These are phyloP conservation scores for Sylvia borin DNA, from an alignment of 2,797 vertebrate genomes.

Conservation along the genomic window DNA sequence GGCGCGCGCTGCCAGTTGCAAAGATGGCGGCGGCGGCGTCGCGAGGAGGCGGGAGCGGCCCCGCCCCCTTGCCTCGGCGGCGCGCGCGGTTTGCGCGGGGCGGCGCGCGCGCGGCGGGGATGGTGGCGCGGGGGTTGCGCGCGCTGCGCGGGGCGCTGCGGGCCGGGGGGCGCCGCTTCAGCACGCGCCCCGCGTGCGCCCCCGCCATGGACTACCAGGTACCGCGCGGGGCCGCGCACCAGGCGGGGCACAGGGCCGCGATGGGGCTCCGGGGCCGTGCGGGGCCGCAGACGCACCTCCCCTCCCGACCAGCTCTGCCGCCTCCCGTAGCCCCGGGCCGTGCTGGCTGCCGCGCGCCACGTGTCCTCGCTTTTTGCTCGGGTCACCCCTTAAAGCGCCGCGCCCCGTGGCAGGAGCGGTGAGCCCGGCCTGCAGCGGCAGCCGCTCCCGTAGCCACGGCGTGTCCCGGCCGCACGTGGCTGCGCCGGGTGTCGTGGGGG, in stretches of 20 bases:
- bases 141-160: not conserved
- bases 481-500: not conserved
- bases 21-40: not conserved
- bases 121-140: not conserved
- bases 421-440: not conserved
- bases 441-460: not conserved
- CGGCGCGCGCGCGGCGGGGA: not conserved
- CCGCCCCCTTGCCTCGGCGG: not conserved
- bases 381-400: not conserved
- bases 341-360: not conserved
- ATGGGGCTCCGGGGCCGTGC: not conserved
- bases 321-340: not conserved
- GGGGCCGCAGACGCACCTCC: not conserved
- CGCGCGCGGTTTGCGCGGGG: not conserved
- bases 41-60: too few species aligned
- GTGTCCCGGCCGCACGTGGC: not conserved
- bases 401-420: not conserved
- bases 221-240: not conserved
- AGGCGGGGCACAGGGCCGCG: not conserved
- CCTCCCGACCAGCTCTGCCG: not conserved
- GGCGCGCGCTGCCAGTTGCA: not conserved
- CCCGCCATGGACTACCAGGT: conserved; percentile 44
- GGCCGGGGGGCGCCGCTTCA: not conserved
- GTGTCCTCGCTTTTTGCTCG: not conserved
- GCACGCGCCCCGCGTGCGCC: conserved; percentile 43